Percentiles rank a stretch among this genome's conserved stretches.
Evolutionary conservation across 2,113 vertebrate species (phyloP).

Genomic region (human): DNA sequence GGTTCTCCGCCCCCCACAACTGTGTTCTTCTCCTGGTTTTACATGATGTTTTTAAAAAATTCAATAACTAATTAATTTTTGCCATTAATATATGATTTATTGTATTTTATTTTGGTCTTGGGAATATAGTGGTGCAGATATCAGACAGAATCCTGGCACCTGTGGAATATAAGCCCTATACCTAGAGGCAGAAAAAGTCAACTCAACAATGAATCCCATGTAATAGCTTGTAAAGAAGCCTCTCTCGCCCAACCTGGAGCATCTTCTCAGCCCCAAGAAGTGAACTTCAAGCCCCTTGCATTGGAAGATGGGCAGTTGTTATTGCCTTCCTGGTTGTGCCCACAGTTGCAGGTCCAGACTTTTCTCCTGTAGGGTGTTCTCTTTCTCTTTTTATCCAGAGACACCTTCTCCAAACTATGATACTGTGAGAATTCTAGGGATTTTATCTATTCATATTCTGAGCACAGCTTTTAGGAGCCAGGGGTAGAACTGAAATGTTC

Average conservation of each 20-base stretch:
- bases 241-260: accelerated
- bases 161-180: neutral
- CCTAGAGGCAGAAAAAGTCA: neutral
- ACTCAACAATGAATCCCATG: accelerated
- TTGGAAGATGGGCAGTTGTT: accelerated
- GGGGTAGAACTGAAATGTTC: neutral
- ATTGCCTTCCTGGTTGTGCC: accelerated
- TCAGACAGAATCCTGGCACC: neutral
- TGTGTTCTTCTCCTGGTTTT: neutral
- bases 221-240: too few species aligned
- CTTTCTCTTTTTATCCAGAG: too few species aligned
- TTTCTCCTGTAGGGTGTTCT: neutral
- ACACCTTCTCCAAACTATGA: neutral
- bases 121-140: too few species aligned
- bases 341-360: neutral
- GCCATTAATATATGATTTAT: neutral
- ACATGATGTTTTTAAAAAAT: neutral
- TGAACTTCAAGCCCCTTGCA: accelerated
- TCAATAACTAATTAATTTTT: neutral
- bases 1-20: neutral
- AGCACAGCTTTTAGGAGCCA: neutral
- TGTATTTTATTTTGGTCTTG: neutral
- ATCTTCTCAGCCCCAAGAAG: accelerated
- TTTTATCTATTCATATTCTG: neutral
- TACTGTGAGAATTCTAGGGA: neutral